These are phyloP conservation scores for Ormyrus pomaceus DNA, from an alignment of 2,888 invertebrate species.

Conservation along the genomic window DNA sequence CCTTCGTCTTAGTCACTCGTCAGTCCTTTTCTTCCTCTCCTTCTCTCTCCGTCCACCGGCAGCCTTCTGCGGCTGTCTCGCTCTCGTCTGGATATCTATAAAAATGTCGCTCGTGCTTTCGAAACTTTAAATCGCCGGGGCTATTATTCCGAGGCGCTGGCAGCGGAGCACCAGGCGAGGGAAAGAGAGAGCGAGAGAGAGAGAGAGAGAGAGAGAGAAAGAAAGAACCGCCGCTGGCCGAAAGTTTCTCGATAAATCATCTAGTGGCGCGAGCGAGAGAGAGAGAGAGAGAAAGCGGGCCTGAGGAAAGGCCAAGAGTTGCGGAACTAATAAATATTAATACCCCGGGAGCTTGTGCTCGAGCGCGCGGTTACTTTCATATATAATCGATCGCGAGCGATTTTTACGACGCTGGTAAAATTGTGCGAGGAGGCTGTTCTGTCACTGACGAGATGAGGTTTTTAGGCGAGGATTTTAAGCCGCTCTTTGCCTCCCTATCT, in stretches of 20 bases:
- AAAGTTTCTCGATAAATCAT: conserved; percentile 70
- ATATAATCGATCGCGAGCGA: conserved; percentile 48
- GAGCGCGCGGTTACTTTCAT: conserved; percentile 11
- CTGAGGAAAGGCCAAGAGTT: conserved; percentile 61
- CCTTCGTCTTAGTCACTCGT: conserved; percentile 45
- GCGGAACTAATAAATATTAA: conserved; percentile 70
- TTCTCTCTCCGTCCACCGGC: conserved; percentile 7
- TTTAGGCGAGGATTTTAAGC: conserved; percentile 18
- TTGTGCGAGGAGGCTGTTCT: conserved; percentile 25
- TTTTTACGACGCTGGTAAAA: conserved; percentile 50
- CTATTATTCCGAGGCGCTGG: conserved; percentile 64
- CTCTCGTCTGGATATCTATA: conserved; percentile 61
- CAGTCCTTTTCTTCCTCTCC: conserved; percentile 16
- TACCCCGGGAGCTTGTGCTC: conserved; percentile 57
- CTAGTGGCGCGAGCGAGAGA: conserved; percentile 52
- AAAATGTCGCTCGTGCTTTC: conserved; percentile 64
- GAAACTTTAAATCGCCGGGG: conserved; percentile 66
- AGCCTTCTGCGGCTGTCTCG: conserved; percentile 29
- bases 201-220: conserved; percentile 55
- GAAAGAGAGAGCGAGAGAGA: conserved; percentile 50
- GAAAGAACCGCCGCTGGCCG: conserved; percentile 50
- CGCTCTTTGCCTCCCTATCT: conserved; percentile 1
- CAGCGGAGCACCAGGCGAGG: conserved; percentile 28
- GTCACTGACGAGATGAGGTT: conserved; percentile 49
- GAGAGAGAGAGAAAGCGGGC: conserved; percentile 35